Percentiles rank a stretch among this genome's conserved stretches.
Evolutionary conservation across 2,113 vertebrate genomes (phyloP).

Genomic region (Paralichthys olivaceus): DNA sequence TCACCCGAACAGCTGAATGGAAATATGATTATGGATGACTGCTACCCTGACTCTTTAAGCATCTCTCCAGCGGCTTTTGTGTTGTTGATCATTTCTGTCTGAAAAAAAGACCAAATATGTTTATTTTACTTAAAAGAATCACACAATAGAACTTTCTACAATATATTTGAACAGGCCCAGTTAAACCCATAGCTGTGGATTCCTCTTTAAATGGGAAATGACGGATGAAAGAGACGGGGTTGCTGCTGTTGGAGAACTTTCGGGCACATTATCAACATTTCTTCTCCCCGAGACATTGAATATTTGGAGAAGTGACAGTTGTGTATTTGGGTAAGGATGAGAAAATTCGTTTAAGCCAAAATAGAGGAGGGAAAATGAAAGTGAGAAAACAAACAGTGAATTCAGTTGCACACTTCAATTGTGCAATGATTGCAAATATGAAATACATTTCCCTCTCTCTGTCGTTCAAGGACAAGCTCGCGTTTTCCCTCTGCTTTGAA

Average conservation of each 20-base stretch:
- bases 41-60: conserved; percentile 32
- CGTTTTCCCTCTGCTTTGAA: conserved; percentile 7
- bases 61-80: conserved; percentile 20
- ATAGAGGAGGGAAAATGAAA: conserved; percentile 53
- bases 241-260: conserved; percentile 63
- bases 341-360: conserved; percentile 66
- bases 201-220: conserved; percentile 58
- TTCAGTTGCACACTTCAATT: conserved; percentile 56
- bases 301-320: conserved; percentile 66
- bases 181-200: conserved; percentile 39
- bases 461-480: conserved; percentile 59
- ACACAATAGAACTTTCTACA: conserved; percentile 35
- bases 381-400: conserved; percentile 65
- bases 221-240: conserved; percentile 59
- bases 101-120: conserved; percentile 33
- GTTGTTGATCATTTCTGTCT: conserved; percentile 28
- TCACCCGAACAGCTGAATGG: conserved; percentile 31
- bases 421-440: conserved; percentile 57
- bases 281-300: conserved; percentile 63
- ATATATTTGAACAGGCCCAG: conserved; percentile 34
- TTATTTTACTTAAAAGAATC: conserved; percentile 38
- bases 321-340: conserved; percentile 71
- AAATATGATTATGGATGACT: conserved; percentile 41
- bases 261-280: conserved; percentile 63
- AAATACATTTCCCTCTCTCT: conserved; percentile 59